Evolutionary conservation across 2,888 invertebrate species (phyloP).

Genomic region (Siphonodentalium dalli): DNA sequence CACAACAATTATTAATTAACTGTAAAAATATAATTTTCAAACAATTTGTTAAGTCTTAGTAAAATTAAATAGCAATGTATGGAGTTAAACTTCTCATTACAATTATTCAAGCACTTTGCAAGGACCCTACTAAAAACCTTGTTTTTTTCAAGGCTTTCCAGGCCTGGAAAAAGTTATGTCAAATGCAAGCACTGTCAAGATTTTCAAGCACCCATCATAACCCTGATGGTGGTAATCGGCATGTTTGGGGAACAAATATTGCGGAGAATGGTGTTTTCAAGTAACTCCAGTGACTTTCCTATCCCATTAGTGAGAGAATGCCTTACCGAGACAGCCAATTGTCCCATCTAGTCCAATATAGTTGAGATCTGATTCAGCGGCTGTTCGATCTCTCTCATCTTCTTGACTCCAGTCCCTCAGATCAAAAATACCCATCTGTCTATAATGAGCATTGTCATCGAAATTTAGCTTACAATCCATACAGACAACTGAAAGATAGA

Average conservation of each 20-base stretch:
- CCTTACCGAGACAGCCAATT: conserved; percentile 82
- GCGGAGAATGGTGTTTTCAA: not conserved
- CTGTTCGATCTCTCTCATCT: conserved; percentile 90
- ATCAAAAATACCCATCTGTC: conserved; percentile 85
- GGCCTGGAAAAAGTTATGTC: not conserved
- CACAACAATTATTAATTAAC: too few species aligned
- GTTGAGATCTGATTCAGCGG: conserved; percentile 87
- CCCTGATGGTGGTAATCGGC: too few species aligned
- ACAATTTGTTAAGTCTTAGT: too few species aligned
- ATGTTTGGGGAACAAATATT: too few species aligned
- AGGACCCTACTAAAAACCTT: not conserved
- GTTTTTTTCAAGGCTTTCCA: not conserved
- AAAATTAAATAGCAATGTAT: too few species aligned
- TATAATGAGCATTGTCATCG: conserved; percentile 91
- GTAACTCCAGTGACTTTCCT: not conserved
- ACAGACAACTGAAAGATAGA: conserved; percentile 77
- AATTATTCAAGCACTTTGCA: not conserved
- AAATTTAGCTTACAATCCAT: conserved; percentile 95
- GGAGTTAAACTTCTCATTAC: too few species aligned
- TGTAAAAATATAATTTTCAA: too few species aligned
- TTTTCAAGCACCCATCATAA: too few species aligned
- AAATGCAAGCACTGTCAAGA: too few species aligned
- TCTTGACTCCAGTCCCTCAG: conserved; percentile 89
- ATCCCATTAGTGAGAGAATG: not conserved
- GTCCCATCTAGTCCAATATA: conserved; percentile 94